Conservation (phyloP, 2,888 invertebrate genomes). For the Acrobasis suavella region DNA sequence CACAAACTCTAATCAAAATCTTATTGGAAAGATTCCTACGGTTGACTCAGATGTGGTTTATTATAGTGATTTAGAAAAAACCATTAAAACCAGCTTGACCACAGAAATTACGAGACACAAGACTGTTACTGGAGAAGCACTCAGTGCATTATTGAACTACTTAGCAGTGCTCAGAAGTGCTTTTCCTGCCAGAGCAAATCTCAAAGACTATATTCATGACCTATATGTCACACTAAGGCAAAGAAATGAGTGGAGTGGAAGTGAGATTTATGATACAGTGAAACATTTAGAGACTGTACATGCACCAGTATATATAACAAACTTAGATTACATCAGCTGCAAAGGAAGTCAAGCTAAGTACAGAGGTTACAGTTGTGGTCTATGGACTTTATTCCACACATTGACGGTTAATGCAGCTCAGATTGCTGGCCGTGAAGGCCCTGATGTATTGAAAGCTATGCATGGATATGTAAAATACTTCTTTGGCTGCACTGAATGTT, state of each 20-base stretch:
- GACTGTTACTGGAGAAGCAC: slow-evolving; percentile 86
- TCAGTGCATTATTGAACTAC: slow-evolving; percentile 89
- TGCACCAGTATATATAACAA: slow-evolving; percentile 80
- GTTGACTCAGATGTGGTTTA: slow-evolving; percentile 85
- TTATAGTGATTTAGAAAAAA: slow-evolving; percentile 93
- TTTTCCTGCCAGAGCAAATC: slow-evolving; percentile 89
- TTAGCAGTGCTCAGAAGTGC: slow-evolving; percentile 87
- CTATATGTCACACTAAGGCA: slow-evolving; percentile 79
- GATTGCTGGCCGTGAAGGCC: slow-evolving; percentile 78
- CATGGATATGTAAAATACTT: slow-evolving; percentile 94
- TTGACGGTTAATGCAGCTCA: slow-evolving; percentile 90
- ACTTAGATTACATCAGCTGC: slow-evolving; percentile 89
- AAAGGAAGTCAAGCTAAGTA: slow-evolving; percentile 87
- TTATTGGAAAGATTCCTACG: slow-evolving; percentile 37
- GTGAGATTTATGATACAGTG: slow-evolving; percentile 82
- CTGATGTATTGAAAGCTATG: slow-evolving; percentile 90
- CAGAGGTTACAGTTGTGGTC: slow-evolving; percentile 95
- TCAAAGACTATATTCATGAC: slow-evolving; percentile 84
- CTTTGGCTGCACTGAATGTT: slow-evolving; percentile 96
- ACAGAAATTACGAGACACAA: slow-evolving; percentile 91
- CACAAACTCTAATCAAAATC: slow-evolving; percentile 42
- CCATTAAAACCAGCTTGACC: slow-evolving; percentile 90
- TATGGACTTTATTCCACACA: slow-evolving; percentile 97
- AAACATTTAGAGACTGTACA: slow-evolving; percentile 77
- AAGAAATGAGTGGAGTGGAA: slow-evolving; percentile 81